These are phyloP conservation scores for Episyrphus balteatus DNA, from an alignment of 1,140 invertebrate species.

Conservation along the genomic window DNA sequence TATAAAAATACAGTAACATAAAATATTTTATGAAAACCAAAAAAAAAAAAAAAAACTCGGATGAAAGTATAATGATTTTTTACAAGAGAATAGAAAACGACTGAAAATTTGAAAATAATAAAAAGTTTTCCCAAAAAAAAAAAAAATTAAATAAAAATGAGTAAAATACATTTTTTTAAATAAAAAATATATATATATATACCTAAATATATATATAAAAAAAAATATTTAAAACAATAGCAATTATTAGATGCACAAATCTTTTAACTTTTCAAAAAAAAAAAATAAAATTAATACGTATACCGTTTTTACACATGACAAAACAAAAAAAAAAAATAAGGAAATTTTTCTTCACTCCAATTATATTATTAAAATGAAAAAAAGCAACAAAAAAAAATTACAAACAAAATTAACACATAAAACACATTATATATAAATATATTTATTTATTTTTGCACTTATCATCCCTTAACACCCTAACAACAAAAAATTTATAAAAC, in stretches of 20 bases:
- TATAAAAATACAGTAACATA: too few relatives aligned
- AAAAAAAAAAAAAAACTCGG: too few relatives aligned
- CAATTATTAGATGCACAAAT: background rate
- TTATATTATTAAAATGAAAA: background rate
- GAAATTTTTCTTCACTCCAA: constrained; percentile 1
- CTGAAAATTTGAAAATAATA: background rate
- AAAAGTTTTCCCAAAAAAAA: background rate
- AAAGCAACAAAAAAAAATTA: background rate
- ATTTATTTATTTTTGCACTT: too few relatives aligned
- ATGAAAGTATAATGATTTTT: background rate
- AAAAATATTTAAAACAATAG: too few relatives aligned
- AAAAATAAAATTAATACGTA: background rate
- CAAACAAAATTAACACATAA: background rate
- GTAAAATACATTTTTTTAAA: background rate
- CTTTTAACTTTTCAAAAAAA: background rate
- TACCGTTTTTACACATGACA: background rate
- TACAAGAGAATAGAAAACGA: background rate
- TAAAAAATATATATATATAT: too few relatives aligned
- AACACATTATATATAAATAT: background rate
- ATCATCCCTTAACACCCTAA: too few relatives aligned
- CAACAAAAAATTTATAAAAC: constrained; percentile 7
- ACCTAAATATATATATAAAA: too few relatives aligned
- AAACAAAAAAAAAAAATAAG: too few relatives aligned
- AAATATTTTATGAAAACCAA: too few relatives aligned
- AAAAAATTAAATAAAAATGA: background rate